Base-by-base conservation (phyloP, 2,113 vertebrate species). In the Cyanocitta stelleri region DNA sequence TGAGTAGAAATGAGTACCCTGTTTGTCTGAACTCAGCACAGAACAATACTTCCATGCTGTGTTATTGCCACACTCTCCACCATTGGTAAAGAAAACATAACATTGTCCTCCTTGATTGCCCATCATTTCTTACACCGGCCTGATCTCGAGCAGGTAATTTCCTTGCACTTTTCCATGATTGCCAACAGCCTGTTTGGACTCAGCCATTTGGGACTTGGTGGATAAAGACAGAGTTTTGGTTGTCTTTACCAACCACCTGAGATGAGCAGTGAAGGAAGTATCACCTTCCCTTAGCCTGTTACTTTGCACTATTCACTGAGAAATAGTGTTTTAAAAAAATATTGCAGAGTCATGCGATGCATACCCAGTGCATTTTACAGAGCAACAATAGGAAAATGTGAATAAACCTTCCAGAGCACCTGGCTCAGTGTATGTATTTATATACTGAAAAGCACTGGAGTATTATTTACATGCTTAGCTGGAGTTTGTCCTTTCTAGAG, bases 381-480 rank as follows among this genome's bases (percentile, higher is more conserved):
- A 79, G 76, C 63, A 92, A 96, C 96, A 96, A 74, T 37, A 77
- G 67, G 85, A 88, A 93, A 85, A 95, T 48, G 85, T 67, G 95
- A 89, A 69, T 43, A 62, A 91, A 85, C 52, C 55, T 82, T 66
- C 61, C 30, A n/a, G 27, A 49, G 63, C 64, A 43, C 66, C 89
- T 91, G 84, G 94, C 91, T 94, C 71, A 64, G 46, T 16, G 37
- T 74, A 48, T 61, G 20, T 85, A 87, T 92, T 94, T 94, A 68
- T 90, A 64, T 67, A 95, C 95, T 95, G 85, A 97, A 95, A 92
- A 88, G 92, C 76, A 79, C 78, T 33, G 73, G 35, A 91, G 68
- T 97, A 94, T 96, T 96, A 96, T 97, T 97, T 96, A 96, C 96
- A 90, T 39, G 89, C 96, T 94, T 96, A 96, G 96, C 92, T 97